Evolutionary conservation across 1,140 invertebrate species (phyloP), one percentile per base, ranked within the genome.

Genomic region (Papilio polytes): DNA sequence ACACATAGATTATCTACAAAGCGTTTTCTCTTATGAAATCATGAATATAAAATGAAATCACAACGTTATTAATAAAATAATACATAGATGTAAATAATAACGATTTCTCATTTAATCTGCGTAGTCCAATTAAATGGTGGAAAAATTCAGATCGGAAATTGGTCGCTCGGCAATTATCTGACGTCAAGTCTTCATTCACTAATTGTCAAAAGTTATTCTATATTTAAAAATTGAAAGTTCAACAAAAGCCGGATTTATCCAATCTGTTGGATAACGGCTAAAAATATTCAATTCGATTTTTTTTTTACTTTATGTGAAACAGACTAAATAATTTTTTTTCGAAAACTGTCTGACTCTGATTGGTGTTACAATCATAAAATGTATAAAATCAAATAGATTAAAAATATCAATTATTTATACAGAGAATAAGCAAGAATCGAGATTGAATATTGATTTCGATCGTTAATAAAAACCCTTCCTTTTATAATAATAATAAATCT

Each of bases 171-270:
- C 46, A 76, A 76, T 76, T 76, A 76, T 20, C 46, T 1, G n/a
- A 76, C 41, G 46, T 76, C 46, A 51, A 51, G 46, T 20, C 74
- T 46, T n/a, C 46, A 44, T 44, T 76, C 74, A 46, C 41, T 76
- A 22, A 20, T 9, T 22, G 74, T 26, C 41, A 76, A 74, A 74
- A 74, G 74, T 76, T 48, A 76, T 76, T 76, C 74, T 46, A 76
- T 51, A 76, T 76, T 76, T 76, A 76, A 46, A 41, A 76, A 76
- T 76, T 76, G 74, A 22, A 76, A 76, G 22, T 46, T 13, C 13
- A 4, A 46, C 73, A 76, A 51, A 74, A 76, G 74, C 74, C 20
- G 44, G 46, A 76, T 76, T 76, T 73, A 73, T 1, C 70, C 36
- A 13, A 74, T 46, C 44, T 74, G 18, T 73, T 22, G 31, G 72